Conservation (phyloP, 2,113 vertebrate genomes). For the Beaufortia kweichowensis region DNA sequence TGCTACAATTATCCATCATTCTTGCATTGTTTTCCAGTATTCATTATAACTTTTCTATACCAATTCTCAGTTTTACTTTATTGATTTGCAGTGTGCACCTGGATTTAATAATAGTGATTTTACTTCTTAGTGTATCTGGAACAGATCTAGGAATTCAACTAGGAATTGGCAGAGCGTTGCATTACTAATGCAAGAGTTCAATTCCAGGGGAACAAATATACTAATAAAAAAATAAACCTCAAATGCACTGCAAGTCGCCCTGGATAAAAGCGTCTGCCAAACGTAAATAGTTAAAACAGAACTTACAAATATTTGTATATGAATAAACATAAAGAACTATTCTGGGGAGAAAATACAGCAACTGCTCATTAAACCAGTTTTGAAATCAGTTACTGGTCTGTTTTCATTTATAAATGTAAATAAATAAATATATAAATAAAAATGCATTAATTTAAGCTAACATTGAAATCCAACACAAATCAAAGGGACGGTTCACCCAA, state of each 20-base stretch:
- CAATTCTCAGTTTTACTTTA: conserved; percentile 1
- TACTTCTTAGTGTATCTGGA: neutral
- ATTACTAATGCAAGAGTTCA: too few relatives aligned
- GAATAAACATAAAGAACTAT: conserved; percentile 4
- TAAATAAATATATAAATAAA: neutral
- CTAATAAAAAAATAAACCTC: too few relatives aligned
- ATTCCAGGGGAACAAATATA: too few relatives aligned
- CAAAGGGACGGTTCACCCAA: neutral
- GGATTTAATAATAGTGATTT: neutral
- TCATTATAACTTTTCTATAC: conserved; percentile 2
- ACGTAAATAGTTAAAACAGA: neutral
- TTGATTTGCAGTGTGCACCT: conserved; percentile 24
- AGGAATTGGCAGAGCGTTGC: too few relatives aligned
- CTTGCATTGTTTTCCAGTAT: neutral
- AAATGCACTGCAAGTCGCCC: too few relatives aligned
- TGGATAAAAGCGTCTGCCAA: too few relatives aligned
- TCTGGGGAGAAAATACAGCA: conserved; percentile 7
- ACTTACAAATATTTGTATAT: conserved; percentile 18
- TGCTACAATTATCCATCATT: neutral
- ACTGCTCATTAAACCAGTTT: conserved; percentile 32
- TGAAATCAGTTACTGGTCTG: conserved; percentile 19
- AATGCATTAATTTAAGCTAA: neutral
- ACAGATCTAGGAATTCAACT: neutral
- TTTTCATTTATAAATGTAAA: conserved; percentile 16
- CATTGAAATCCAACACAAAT: conserved; percentile 18